Percentiles rank a stretch among this genome's conserved stretches.
Conservation (phyloP, 1,140 invertebrate genomes). For the Pachypeltis micranthus region DNA sequence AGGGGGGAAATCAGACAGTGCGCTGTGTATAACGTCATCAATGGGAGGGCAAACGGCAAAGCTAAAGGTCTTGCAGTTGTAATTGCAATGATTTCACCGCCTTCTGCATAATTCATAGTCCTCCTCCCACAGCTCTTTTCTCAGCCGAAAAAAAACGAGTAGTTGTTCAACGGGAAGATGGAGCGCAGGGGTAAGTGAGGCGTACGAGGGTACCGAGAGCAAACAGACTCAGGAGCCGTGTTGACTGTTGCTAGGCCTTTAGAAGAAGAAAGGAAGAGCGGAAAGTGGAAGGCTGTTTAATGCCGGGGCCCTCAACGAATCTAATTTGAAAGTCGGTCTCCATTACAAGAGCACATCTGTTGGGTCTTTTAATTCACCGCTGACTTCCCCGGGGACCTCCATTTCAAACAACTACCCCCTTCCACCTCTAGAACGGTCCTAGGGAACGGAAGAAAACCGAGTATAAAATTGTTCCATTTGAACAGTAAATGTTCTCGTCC, state of each 20-base stretch:
- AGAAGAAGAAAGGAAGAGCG: too few species aligned
- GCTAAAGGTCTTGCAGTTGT: not conserved
- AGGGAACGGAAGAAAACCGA: not conserved
- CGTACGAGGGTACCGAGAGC: not conserved
- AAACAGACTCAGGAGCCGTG: not conserved
- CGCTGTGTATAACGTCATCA: too few species aligned
- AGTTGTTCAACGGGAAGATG: not conserved
- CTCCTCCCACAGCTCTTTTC: not conserved
- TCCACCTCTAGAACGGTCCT: too few species aligned
- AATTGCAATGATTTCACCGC: constrained; percentile 8
- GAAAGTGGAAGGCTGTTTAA: not conserved
- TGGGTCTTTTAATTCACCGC: constrained; percentile 9
- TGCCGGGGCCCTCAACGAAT: constrained; percentile 4
- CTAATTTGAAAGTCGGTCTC: constrained; percentile 9
- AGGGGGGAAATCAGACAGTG: too few species aligned
- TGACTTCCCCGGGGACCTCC: not conserved
- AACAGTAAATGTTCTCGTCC: not conserved
- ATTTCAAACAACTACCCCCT: too few species aligned
- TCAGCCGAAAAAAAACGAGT: not conserved
- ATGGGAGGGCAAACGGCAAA: not conserved
- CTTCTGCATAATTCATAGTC: constrained; percentile 2
- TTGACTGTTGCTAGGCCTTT: constrained; percentile 1
- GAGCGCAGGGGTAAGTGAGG: constrained; percentile 1
- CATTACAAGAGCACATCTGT: constrained; percentile 9
- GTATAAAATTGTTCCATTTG: constrained; percentile 5